Percentiles rank a stretch among this genome's conserved stretches.
Conservation (phyloP, 2,888 invertebrate species). For the Euplagia quadripunctaria region DNA sequence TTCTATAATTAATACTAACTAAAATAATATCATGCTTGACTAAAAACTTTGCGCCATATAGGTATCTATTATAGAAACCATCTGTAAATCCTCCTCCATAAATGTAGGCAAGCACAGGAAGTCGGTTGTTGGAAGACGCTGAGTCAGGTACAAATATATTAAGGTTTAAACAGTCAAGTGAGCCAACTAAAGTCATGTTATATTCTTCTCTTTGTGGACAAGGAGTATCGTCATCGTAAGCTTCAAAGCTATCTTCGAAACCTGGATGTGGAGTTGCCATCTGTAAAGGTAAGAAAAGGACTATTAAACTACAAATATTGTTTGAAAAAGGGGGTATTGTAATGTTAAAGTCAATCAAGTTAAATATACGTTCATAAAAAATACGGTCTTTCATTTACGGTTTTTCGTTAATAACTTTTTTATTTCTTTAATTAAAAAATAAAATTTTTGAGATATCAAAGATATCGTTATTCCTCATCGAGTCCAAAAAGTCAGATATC, state of each 20-base stretch:
- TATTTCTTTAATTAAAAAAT: too few species aligned
- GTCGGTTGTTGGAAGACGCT: neutral
- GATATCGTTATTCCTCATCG: too few species aligned
- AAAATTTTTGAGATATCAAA: too few species aligned
- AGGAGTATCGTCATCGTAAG: neutral
- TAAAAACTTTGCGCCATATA: slow-evolving; percentile 13
- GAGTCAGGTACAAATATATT: slow-evolving; percentile 14
- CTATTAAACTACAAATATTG: too few species aligned
- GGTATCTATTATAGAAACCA: neutral
- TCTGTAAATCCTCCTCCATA: slow-evolving; percentile 10
- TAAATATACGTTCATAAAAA: too few species aligned
- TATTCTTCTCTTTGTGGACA: slow-evolving; percentile 18
- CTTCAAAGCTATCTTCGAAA: neutral
- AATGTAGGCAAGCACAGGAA: slow-evolving; percentile 14
- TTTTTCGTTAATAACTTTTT: too few species aligned
- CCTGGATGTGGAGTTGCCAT: neutral
- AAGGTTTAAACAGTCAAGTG: slow-evolving; percentile 11
- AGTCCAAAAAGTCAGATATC: too few species aligned
- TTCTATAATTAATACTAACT: slow-evolving; percentile 53
- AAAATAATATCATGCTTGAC: slow-evolving; percentile 43
- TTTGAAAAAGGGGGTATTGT: too few species aligned
- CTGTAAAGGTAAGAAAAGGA: neutral
- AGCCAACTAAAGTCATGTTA: slow-evolving; percentile 36
- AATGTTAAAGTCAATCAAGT: too few species aligned
- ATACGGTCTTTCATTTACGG: too few species aligned